Conservation (phyloP, 2,797 vertebrate genomes). For the Pitangus sulphuratus region DNA sequence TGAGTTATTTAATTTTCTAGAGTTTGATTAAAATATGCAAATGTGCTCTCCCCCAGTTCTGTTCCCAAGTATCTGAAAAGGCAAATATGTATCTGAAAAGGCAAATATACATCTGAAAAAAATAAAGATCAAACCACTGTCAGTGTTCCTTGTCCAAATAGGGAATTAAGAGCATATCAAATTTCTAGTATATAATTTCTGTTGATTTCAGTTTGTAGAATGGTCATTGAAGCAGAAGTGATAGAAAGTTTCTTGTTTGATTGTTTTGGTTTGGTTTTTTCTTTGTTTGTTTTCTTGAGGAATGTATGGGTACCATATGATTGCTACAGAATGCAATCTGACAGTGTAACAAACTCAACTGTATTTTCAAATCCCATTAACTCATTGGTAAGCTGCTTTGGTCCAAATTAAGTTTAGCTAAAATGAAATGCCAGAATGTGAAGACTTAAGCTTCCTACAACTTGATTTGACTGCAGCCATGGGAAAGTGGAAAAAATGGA, state of each 20-base stretch:
- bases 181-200: background rate
- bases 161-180: background rate
- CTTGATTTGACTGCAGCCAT: background rate
- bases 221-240: background rate
- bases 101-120: background rate
- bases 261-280: too few species aligned
- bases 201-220: background rate
- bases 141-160: background rate
- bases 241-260: background rate
- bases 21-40: background rate
- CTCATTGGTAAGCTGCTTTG: background rate
- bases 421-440: background rate
- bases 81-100: background rate
- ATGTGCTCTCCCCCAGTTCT: background rate
- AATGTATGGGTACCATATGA: background rate
- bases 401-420: background rate
- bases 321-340: background rate
- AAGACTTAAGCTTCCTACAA: background rate
- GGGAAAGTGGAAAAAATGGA: background rate
- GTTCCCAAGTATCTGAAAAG: background rate
- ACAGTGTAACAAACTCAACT: background rate
- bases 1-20: background rate
- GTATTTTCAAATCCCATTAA: background rate
- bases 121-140: background rate
- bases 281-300: background rate